Evolutionary conservation across 2,113 vertebrate genomes (phyloP).

Genomic region (Euleptes europaea): DNA sequence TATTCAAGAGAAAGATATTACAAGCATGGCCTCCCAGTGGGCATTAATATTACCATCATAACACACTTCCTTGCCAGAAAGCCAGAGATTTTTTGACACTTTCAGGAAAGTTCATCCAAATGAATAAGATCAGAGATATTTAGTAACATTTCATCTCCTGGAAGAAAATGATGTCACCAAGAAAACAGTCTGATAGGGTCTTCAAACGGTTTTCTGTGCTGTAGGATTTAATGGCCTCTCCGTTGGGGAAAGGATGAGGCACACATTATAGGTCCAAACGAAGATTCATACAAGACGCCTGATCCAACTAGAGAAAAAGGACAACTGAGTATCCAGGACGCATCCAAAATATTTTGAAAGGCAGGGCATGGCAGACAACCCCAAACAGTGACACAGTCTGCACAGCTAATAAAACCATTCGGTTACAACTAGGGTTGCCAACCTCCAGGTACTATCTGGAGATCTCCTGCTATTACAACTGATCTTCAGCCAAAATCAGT

Average conservation of each 20-base stretch:
- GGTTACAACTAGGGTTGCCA: too few species aligned
- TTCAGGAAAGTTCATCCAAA: constrained; percentile 63
- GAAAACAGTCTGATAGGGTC: neutral
- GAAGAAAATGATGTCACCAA: neutral
- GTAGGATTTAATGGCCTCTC: neutral
- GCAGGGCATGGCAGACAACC: neutral
- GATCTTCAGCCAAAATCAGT: too few species aligned
- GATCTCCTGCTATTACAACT: too few species aligned
- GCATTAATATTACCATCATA: constrained; percentile 61
- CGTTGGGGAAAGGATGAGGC: rapidly evolving
- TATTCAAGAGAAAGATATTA: constrained; percentile 57
- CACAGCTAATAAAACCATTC: neutral
- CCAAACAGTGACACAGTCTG: too few species aligned
- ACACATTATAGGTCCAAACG: neutral
- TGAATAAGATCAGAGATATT: constrained; percentile 22
- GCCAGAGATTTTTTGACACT: constrained; percentile 52
- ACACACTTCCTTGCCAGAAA: constrained; percentile 33
- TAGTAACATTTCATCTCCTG: neutral
- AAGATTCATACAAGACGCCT: neutral
- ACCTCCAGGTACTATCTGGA: too few species aligned
- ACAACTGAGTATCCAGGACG: neutral
- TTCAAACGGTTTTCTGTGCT: rapidly evolving
- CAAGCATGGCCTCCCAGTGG: constrained; percentile 45
- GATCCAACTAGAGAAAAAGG: neutral
- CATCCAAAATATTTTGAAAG: neutral